phyloP scores from a whole-genome alignment of 2,888 invertebrate genomes.

The Drosophila paramelanica region DNA sequence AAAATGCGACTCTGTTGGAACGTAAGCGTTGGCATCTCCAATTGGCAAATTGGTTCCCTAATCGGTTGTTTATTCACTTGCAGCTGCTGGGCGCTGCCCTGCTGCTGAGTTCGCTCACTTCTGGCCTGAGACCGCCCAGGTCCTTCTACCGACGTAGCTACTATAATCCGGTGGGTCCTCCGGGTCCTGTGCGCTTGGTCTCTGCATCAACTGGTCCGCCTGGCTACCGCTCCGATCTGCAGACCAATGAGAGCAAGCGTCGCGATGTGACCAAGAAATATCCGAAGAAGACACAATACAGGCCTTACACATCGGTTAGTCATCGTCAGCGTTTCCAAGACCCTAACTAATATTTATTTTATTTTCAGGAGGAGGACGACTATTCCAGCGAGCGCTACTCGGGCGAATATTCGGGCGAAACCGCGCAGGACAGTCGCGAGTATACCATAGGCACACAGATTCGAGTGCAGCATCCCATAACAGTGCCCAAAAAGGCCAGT shows the following conservation, averaged over 20 bases:
- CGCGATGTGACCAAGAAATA: constrained; percentile 67
- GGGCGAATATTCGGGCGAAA: constrained; percentile 75
- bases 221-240: constrained; percentile 66
- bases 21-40: constrained; percentile 57
- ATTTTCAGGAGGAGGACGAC: constrained; percentile 78
- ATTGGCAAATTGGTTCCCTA: neutral
- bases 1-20: constrained; percentile 64
- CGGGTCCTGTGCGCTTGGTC: constrained; percentile 63
- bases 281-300: constrained; percentile 73
- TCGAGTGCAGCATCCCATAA: constrained; percentile 81
- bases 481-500: constrained; percentile 72
- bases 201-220: constrained; percentile 47
- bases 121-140: constrained; percentile 49
- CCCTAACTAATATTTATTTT: neutral
- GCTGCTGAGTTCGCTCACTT: constrained; percentile 39
- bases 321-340: too few relatives aligned
- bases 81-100: constrained; percentile 65
- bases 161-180: constrained; percentile 64
- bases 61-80: constrained; percentile 14
- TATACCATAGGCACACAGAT: constrained; percentile 83
- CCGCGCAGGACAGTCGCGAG: constrained; percentile 77
- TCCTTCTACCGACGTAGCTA: constrained; percentile 68
- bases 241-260: constrained; percentile 77
- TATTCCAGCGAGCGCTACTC: constrained; percentile 77
- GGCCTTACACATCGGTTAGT: constrained; percentile 75